Percentiles rank a stretch among this genome's conserved stretches.
Evolutionary conservation across 2,888 invertebrate genomes (phyloP).

Genomic region (Perizoma flavofasciatum): DNA sequence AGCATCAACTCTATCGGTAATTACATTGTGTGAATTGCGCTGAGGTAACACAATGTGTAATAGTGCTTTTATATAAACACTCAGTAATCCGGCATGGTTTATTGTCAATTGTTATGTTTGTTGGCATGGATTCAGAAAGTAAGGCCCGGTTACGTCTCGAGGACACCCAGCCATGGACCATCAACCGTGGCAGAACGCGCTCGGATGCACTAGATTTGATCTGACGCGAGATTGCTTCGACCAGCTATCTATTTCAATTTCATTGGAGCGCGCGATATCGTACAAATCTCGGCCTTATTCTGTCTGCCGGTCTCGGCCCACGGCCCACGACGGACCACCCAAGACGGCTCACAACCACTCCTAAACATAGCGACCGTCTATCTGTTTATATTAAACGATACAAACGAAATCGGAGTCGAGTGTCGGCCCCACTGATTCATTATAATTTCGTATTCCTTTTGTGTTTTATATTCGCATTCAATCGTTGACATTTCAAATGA

Average conservation of each 20-base stretch:
- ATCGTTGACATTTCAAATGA: conserved; percentile 46
- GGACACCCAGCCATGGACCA: conserved; percentile 66
- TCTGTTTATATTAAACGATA: conserved; percentile 70
- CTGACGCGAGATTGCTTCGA: conserved; percentile 65
- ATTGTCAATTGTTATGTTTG: conserved; percentile 24
- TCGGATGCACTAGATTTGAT: conserved; percentile 74
- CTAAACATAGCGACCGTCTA: conserved; percentile 71
- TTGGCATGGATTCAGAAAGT: conserved; percentile 42
- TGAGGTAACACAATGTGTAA: conserved; percentile 18
- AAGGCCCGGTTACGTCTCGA: conserved; percentile 46
- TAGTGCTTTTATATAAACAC: conserved; percentile 22
- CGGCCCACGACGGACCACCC: conserved; percentile 73
- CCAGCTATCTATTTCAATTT: conserved; percentile 78
- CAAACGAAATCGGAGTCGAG: conserved; percentile 60
- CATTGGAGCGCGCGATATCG: conserved; percentile 73
- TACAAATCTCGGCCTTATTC: conserved; percentile 78
- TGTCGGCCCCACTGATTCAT: conserved; percentile 35
- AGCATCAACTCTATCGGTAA: neutral
- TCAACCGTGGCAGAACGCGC: conserved; percentile 46
- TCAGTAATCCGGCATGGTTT: conserved; percentile 21
- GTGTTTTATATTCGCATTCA: conserved; percentile 46
- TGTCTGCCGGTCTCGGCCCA: conserved; percentile 62
- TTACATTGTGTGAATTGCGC: conserved; percentile 1
- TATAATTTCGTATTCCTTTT: conserved; percentile 37
- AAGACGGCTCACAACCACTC: conserved; percentile 67